Conservation (phyloP, 2,113 vertebrate species). For the Triplophysa dalaica region DNA sequence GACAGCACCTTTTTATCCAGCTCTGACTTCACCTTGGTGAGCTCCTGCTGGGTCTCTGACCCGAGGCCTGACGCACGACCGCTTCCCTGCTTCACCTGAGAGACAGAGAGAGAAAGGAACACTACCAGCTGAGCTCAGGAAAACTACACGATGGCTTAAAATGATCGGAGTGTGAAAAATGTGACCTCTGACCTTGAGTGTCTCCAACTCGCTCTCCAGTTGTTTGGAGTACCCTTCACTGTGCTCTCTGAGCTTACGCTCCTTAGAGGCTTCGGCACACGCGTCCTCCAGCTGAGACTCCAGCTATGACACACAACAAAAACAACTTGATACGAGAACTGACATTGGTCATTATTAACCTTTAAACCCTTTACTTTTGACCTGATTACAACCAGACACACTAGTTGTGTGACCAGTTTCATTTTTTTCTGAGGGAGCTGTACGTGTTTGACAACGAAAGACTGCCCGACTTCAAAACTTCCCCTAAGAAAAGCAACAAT, state of each 20-base stretch:
- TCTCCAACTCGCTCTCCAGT: constrained; percentile 88
- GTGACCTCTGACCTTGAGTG: constrained; percentile 82
- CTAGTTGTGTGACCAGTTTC: background rate
- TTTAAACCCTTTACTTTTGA: background rate
- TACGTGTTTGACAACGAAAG: background rate
- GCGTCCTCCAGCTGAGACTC: constrained; percentile 89
- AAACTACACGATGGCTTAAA: background rate
- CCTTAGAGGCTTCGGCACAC: constrained; percentile 86
- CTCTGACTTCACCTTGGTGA: constrained; percentile 86
- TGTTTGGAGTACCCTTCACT: constrained; percentile 90
- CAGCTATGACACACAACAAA: constrained; percentile 72
- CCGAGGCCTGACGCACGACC: constrained; percentile 71
- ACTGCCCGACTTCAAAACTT: background rate
- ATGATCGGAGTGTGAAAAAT: background rate
- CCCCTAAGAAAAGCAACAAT: background rate
- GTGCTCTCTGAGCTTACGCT: constrained; percentile 91
- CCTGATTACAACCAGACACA: background rate
- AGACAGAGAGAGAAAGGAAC: background rate
- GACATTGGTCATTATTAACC: background rate
- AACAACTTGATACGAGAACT: background rate
- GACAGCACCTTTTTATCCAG: constrained; percentile 92
- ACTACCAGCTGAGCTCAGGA: too few species aligned
- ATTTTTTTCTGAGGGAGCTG: background rate
- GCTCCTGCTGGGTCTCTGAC: constrained; percentile 86
- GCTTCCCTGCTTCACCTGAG: constrained; percentile 84